Base-by-base conservation (phyloP, 2,888 invertebrate genomes). In the Platycheirus albimanus region DNA sequence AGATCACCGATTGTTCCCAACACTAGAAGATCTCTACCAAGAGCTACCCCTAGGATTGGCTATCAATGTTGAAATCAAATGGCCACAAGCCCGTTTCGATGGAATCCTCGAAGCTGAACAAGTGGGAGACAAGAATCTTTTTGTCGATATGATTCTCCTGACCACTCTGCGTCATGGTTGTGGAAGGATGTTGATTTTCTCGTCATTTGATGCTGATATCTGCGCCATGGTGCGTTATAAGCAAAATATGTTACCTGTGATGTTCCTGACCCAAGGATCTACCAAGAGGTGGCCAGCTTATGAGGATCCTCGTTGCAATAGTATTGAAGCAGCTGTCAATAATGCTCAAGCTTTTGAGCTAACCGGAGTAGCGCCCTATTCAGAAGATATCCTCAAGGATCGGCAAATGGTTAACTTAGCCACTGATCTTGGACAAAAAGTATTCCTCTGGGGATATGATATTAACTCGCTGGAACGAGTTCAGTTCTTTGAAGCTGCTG, bases 41-140 rank as follows among this genome's bases (percentile, higher is more conserved):
- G 93, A 93, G 51, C 93, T 99, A 43, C 96, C 97, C 87, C 92
- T 92, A 1, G 94, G 96, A 87, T 95, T 97, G 64, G 99, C 99
- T n/a, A 99, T 99, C 89, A 99, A 99, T 91, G 95, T 99, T 76
- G 99, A 99, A 92, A 94, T 99, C 72, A 99, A 99, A 91, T 99
- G 98, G 96, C 97, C 97, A 0, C 97, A 98, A 95, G 94, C 95
- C 85, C 90, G 95, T 52, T 92, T 94, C 90, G 95, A 96, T 89
- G 98, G 97, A 19, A 94, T 95, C 0, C 94, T 94, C 88, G 98
- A 98, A 90, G 92, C 97, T 43, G 94, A 96, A 88, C 95, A 97
- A 90, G 88, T 89, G 8, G 95, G 96, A 86, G 99, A 99, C 90
- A 94, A 98, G 90, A 99, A 99, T 89, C 92, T 95, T 85, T 99